Base-by-base conservation (phyloP, 2,888 invertebrate genomes). In the Caenorhabditis angaria region DNA sequence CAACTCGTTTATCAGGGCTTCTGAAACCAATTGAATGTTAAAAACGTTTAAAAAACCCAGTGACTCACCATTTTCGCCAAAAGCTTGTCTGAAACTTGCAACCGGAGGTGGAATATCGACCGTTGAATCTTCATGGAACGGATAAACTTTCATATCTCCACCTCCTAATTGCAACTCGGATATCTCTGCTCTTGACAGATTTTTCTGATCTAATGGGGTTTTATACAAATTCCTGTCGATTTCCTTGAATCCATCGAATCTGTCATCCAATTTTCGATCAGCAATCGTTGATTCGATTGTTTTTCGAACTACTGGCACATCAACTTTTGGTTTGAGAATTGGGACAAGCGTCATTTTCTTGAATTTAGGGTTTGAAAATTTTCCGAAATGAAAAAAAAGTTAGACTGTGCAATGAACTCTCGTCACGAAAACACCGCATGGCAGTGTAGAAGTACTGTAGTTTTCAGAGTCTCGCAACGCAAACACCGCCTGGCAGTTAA, bases 1-100 rank as follows among this genome's bases (percentile, higher is more conserved):
- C 56, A 97, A 93, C 90, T 94, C 93, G 0, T 89, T 89, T 76
- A 96, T 87, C 62, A 97, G 92, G 83, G 94, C 94, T 6, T 94
- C 89, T 89, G 81, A 60, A 87, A 76, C 2, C 29, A 24, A 51
- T n/a, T 48, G n/a, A n/a, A n/a, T 48, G 48, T 10, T n/a, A 27
- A 27, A 54, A 4, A 12, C 6, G 24, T 24, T 24, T 27, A 18
- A 20, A n/a, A 25, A 22, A 41, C 55, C 28, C 1, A 47, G 67
- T 25, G 6, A 1, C 61, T 29, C 29, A 81, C 81, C 60, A 64
- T 82, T 73, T 24, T 70, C 60, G 24, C 64, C 67, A 54, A 82
- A 79, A 12, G 79, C 81, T 29, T 75, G 68, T 24, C 76, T 58
- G 68, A 82, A 82, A 4, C 75, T 58, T 1, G 28, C n/a, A 24